These are phyloP conservation scores for Oreochromis mossambicus DNA, from an alignment of 2,797 vertebrate species.

Conservation along the genomic window DNA sequence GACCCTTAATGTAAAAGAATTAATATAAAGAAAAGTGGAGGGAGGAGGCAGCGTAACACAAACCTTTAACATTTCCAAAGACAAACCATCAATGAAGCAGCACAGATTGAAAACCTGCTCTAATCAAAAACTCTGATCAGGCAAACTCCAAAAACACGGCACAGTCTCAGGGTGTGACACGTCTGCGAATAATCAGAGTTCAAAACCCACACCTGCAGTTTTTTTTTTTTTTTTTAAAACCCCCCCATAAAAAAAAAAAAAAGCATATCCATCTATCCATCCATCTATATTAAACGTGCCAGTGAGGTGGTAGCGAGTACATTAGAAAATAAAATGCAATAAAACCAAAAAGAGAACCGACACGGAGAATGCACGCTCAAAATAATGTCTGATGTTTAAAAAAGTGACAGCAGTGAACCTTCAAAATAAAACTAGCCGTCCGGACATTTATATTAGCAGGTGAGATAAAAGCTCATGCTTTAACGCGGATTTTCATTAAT, in stretches of 20 bases:
- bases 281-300: background rate
- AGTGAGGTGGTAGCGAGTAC: background rate
- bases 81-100: background rate
- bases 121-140: background rate
- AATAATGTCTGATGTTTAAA: too few species aligned
- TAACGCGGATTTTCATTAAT: too few species aligned
- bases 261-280: background rate
- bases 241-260: too few species aligned
- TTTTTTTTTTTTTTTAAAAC: too few species aligned
- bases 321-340: background rate
- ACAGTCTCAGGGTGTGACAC: background rate
- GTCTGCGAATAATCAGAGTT: background rate
- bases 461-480: background rate
- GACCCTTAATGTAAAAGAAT: too few species aligned
- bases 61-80: background rate
- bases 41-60: background rate
- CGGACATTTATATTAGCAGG: background rate
- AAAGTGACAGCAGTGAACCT: too few species aligned
- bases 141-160: too few species aligned
- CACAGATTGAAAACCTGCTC: background rate
- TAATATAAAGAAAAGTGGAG: background rate
- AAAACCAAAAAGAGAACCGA: background rate
- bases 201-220: background rate
- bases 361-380: background rate
- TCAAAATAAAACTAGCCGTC: too few species aligned